These are phyloP conservation scores for Calameuta pallipes DNA, from an alignment of 2,888 invertebrate genomes.

Conservation along the genomic window DNA sequence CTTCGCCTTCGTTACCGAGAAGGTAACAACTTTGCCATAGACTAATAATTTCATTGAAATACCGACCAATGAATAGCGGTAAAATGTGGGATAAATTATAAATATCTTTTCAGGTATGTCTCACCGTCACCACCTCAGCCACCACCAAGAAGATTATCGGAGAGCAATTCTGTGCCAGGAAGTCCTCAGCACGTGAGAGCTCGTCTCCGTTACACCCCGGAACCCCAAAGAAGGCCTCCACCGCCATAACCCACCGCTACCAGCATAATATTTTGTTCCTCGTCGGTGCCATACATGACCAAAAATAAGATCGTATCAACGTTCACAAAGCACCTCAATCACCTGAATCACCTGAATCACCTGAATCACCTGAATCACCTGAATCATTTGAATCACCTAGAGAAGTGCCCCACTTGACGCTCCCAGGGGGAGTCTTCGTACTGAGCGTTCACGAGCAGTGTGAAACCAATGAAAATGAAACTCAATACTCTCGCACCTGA, in stretches of 20 bases:
- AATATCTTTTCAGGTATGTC: slow-evolving; percentile 66
- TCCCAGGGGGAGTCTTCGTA: not conserved
- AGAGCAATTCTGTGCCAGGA: slow-evolving; percentile 76
- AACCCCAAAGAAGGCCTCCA: slow-evolving; percentile 64
- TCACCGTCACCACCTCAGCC: slow-evolving; percentile 74
- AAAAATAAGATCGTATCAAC: slow-evolving; percentile 16
- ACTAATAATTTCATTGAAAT: not conserved
- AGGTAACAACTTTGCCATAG: slow-evolving; percentile 46
- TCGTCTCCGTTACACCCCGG: slow-evolving; percentile 68
- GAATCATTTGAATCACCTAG: slow-evolving; percentile 10
- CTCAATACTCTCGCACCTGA: slow-evolving; percentile 13
- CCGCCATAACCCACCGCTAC: slow-evolving; percentile 57
- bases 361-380: not conserved
- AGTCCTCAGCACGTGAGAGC: slow-evolving; percentile 77
- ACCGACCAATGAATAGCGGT: no score
- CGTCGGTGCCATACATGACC: slow-evolving; percentile 55
- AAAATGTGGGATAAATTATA: no score
- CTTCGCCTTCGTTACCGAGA: slow-evolving; percentile 63
- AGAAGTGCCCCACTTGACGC: not conserved
- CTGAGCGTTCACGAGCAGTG: slow-evolving; percentile 25
- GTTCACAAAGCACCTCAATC: no score
- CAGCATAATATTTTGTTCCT: slow-evolving; percentile 39
- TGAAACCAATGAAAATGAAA: slow-evolving; percentile 21
- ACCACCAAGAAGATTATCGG: slow-evolving; percentile 74
- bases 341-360: slow-evolving; percentile 11